These are phyloP conservation scores for Dermatophagoides farinae DNA, from an alignment of 1,140 invertebrate genomes.

Conservation along the genomic window DNA sequence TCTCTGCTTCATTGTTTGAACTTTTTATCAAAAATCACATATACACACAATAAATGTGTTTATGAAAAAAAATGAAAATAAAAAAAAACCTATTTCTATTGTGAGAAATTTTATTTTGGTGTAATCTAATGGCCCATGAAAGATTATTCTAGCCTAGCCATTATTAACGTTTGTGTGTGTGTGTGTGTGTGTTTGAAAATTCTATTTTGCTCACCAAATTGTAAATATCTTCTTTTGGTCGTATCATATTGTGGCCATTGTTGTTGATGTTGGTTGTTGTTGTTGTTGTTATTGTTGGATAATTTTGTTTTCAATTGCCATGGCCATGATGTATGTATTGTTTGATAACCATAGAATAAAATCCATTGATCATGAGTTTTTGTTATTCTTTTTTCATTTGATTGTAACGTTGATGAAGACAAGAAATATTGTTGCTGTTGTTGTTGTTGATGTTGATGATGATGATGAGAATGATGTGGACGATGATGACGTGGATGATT, in stretches of 20 bases:
- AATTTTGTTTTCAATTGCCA: background rate
- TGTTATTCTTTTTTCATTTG: background rate
- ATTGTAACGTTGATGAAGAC: background rate
- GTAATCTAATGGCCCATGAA: background rate
- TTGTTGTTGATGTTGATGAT: too few species aligned
- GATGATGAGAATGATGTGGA: too few species aligned
- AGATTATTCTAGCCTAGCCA: too few species aligned
- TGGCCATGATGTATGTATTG: background rate
- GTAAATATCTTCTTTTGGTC: conserved; percentile 54
- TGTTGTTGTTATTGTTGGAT: background rate
- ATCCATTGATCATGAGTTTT: background rate
- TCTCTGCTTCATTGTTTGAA: too few species aligned
- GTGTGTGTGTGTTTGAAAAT: too few species aligned
- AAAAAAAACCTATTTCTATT: background rate
- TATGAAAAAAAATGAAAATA: background rate
- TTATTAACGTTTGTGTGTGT: too few species aligned
- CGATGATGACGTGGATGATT: too few species aligned
- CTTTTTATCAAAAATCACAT: too few species aligned
- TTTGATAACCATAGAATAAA: background rate
- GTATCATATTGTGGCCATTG: conserved; percentile 70
- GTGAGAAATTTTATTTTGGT: background rate
- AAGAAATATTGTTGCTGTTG: background rate
- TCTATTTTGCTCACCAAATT: conserved; percentile 16
- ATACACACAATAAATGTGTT: too few species aligned
- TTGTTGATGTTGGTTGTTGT: background rate